Base-by-base conservation (phyloP, 2,113 vertebrate species). In the Perca fluviatilis region DNA sequence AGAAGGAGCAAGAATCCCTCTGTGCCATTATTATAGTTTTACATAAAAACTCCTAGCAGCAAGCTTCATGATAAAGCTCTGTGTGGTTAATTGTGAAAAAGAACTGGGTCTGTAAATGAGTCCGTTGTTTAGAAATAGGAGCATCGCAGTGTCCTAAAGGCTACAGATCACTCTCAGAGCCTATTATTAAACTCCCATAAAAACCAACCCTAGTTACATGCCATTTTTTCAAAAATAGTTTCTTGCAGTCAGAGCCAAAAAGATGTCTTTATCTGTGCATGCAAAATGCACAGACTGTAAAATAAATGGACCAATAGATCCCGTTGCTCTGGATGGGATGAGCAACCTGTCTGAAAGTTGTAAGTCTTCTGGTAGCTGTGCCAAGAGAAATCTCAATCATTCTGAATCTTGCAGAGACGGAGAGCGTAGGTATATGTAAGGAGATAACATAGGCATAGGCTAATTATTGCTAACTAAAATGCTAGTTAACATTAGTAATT, bases 111-210 rank as follows among this genome's bases (percentile, higher is more conserved):
- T 49, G 30, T 30, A 85, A 85, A 83, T 80, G 71, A 89, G 85
- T 65, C 71, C 57, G 68, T 82, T 92, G 82, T 85, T 78, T 62
- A 18, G 23, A 83, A 77, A 65, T 27, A 36, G 65, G 19, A 77
- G 53, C 30, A 68, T 85, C 47, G 76, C 63, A 43, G 15, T 58
- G 51, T 74, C 63, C 68, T 80, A 33, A 77, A 86, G 80, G 73
- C 53, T 68, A 27, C 25, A 64, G 67, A 73, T 72, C 43, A 64
- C 63, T 71, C 27, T 78, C 69, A 70, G 6, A 64, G 62, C 19
- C 33, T 50, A 58, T 78, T 82, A 77, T 65, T 67, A 67, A 76
- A 70, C 69, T 56, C n/a, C 53, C n/a, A 16, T 69, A 56, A 77
- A n/a, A 81, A 64, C 40, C 7, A 54, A 36, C 33, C 47, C 18